Conservation (phyloP, 2,113 vertebrate genomes). For the Tinamus guttatus region DNA sequence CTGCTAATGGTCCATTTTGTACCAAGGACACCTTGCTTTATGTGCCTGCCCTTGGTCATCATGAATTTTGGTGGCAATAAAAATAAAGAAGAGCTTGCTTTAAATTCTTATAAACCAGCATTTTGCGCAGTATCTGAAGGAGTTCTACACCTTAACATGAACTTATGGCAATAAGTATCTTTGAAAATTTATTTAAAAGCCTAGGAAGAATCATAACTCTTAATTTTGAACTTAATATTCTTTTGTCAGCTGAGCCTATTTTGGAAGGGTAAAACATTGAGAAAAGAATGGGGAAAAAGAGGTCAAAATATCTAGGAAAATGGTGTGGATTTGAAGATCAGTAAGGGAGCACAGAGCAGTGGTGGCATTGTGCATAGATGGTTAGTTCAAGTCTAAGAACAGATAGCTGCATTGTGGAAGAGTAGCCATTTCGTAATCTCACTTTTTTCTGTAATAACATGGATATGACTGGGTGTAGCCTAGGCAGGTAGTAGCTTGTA, state of each 20-base stretch:
- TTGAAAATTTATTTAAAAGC: neutral
- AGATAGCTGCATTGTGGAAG: neutral
- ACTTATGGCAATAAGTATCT: neutral
- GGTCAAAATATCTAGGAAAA: neutral
- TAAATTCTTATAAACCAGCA: neutral
- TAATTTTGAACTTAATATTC: neutral
- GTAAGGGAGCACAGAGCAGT: neutral
- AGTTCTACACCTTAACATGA: neutral
- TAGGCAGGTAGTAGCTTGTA: neutral
- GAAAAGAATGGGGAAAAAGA: neutral
- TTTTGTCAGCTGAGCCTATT: neutral
- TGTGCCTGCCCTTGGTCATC: neutral
- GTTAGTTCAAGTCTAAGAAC: neutral
- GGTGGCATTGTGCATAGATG: neutral
- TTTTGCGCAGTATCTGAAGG: neutral
- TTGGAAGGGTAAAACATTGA: neutral
- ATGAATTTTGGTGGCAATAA: neutral
- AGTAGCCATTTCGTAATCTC: neutral
- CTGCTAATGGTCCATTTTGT: neutral
- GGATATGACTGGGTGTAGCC: neutral
- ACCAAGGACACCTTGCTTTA: neutral
- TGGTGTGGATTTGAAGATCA: neutral
- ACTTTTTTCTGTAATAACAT: neutral
- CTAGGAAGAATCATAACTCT: neutral
- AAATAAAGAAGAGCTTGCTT: neutral